Base-by-base conservation (phyloP, 1,140 invertebrate genomes). In the Bombus haemorrhoidalis region DNA sequence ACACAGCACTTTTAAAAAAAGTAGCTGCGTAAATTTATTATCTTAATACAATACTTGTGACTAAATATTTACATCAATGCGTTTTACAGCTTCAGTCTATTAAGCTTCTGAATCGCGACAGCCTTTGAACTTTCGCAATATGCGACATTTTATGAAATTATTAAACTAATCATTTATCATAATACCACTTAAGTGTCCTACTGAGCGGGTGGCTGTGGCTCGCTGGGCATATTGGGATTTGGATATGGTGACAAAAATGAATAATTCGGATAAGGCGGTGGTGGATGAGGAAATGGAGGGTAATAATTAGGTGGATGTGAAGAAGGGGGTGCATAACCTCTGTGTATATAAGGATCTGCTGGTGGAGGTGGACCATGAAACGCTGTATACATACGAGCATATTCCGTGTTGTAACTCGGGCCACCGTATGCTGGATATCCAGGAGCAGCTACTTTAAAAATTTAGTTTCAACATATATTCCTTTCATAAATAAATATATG, bases 191-290 rank as follows among this genome's bases (percentile, higher is more conserved):
- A 83, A 87, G 25, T 81, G 72, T 32, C 83, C 90, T 94, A 95
- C 89, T 95, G 94, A 74, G 93, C 62, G 22, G 94, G 94, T 75
- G 94, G 94, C 84, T 95, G 94, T 39, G 95, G 93, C 83, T 95
- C 95, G 59, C 92, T 91, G 73, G 94, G 92, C 82, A 95, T 92
- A 80, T 94, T 94, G 12, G 94, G 94, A 86, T 95, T 95, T 1
- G 94, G 91, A 85, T 95, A 95, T 37, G 94, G 93, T 68, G 94
- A 93, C 39, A 95, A 85, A 79, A 94, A 95, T 1, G 94, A 92
- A 83, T 94, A 95, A 95, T 96, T 92, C 83, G 95, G 91, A 94
- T 96, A 93, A 89, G 94, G 94, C 86, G 96, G 92, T 57, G 95
- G 94, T 34, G 94, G 95, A 88, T 94, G 93, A 0, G 94, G 93